A percentile compares a stretch with the other conserved stretches of the same genome.
phyloP scores from a whole-genome alignment of 2,113 vertebrate genomes.

The Calyptommatus sinebrachiatus region DNA sequence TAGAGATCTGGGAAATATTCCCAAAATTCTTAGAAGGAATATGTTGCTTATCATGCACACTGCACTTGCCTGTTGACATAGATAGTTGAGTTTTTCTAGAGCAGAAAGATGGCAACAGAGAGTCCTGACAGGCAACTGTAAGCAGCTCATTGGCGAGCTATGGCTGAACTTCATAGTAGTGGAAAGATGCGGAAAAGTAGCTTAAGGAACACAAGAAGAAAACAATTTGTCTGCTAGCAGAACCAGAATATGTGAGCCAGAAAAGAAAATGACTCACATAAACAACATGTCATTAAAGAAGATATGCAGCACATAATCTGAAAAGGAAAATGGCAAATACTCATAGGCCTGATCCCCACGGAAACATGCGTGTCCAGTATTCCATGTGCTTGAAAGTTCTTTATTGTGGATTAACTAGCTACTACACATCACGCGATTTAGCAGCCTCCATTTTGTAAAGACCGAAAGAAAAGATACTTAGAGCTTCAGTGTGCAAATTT shows the following conservation, averaged over 20 bases:
- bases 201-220: not conserved
- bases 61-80: not conserved
- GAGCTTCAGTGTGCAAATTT: too few species aligned
- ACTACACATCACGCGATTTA: too few species aligned
- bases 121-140: constrained; percentile 11
- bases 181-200: not conserved
- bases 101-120: not conserved
- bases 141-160: not conserved
- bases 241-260: not conserved
- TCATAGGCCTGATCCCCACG: too few species aligned
- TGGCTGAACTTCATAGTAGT: not conserved
- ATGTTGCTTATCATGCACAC: not conserved
- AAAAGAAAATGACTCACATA: not conserved
- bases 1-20: constrained; percentile 21
- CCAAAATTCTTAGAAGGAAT: constrained; percentile 15
- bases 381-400: too few species aligned
- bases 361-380: too few species aligned
- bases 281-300: too few species aligned
- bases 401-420: too few species aligned
- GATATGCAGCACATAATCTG: too few species aligned
- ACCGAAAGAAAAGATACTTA: too few species aligned
- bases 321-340: too few species aligned
- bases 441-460: too few species aligned
- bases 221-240: not conserved
- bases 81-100: constrained; percentile 25